A percentile compares a stretch with the other conserved stretches of the same genome.
Evolutionary conservation across 2,797 vertebrate species (phyloP).

Genomic region (Malacoraja senta): DNA sequence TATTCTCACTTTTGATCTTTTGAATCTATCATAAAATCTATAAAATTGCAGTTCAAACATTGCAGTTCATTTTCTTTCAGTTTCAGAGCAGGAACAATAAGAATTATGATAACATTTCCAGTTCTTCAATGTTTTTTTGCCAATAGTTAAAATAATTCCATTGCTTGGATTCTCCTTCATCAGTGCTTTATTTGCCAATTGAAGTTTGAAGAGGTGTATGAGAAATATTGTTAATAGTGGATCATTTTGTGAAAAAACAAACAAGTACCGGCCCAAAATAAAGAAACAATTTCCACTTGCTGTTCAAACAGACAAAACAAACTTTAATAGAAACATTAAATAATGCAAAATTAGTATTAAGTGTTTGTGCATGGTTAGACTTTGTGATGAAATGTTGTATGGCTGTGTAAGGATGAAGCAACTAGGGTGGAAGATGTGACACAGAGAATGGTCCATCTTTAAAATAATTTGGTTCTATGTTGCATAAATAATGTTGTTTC

Average conservation of each 20-base stretch:
- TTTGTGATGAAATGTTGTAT: not conserved
- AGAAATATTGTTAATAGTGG: not conserved
- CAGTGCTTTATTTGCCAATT: slow-evolving; percentile 4
- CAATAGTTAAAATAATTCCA: not conserved
- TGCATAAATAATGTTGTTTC: not conserved
- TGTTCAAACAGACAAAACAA: not conserved
- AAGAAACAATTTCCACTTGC: slow-evolving; percentile 1
- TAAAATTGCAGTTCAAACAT: not conserved
- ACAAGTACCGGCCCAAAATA: not conserved
- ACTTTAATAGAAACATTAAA: slow-evolving; percentile 10
- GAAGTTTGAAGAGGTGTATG: not conserved
- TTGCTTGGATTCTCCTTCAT: not conserved
- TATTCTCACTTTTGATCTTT: not conserved
- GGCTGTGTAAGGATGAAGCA: not conserved
- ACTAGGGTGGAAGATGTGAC: not conserved
- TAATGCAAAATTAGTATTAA: not conserved
- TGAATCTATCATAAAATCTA: not conserved
- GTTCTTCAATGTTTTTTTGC: not conserved
- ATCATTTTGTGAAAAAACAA: not conserved
- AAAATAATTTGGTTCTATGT: not conserved
- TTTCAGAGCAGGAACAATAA: not conserved
- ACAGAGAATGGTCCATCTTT: not conserved
- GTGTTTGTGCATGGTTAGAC: too few relatives aligned
- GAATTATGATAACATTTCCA: not conserved
- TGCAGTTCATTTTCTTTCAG: not conserved